Conservation (phyloP, 92 coral and sea anemone genomes). For the Zoanthus gigantus region DNA sequence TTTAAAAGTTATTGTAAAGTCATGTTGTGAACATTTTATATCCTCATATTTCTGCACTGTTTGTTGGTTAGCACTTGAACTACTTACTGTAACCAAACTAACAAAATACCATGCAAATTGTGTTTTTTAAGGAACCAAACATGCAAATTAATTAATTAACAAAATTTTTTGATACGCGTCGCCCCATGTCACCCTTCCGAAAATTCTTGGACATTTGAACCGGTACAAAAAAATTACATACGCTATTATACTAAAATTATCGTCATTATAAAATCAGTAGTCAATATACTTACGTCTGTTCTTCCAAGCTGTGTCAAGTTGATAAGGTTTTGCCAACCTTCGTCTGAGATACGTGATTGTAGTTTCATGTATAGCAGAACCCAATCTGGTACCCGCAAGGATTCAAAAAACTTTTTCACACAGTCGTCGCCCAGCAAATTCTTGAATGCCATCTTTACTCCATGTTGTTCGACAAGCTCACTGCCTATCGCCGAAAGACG, state of each 20-base stretch:
- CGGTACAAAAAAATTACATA: background rate
- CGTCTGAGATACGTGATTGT: background rate
- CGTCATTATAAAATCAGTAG: background rate
- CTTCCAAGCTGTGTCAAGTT: constrained; percentile 22
- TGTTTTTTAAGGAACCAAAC: background rate
- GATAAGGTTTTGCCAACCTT: constrained; percentile 14
- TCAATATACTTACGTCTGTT: background rate
- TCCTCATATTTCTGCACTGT: background rate
- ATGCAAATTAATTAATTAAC: background rate
- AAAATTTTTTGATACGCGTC: background rate
- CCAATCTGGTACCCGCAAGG: constrained; percentile 14
- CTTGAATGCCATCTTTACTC: background rate
- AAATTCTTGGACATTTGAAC: background rate
- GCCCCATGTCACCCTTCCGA: too few species aligned
- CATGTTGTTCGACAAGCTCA: constrained; percentile 10
- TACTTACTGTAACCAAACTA: too few species aligned
- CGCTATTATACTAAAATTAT: background rate
- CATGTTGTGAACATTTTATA: too few species aligned
- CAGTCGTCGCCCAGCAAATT: background rate
- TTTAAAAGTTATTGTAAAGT: too few species aligned
- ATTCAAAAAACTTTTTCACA: constrained; percentile 7
- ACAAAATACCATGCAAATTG: background rate
- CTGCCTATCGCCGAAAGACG: constrained; percentile 12
- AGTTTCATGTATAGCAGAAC: constrained; percentile 8
- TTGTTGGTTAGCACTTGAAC: too few species aligned